Evolutionary conservation across 2,113 vertebrate genomes (phyloP), one percentile per base, ranked within the genome.

Genomic region (Dipodomys stephensi): DNA sequence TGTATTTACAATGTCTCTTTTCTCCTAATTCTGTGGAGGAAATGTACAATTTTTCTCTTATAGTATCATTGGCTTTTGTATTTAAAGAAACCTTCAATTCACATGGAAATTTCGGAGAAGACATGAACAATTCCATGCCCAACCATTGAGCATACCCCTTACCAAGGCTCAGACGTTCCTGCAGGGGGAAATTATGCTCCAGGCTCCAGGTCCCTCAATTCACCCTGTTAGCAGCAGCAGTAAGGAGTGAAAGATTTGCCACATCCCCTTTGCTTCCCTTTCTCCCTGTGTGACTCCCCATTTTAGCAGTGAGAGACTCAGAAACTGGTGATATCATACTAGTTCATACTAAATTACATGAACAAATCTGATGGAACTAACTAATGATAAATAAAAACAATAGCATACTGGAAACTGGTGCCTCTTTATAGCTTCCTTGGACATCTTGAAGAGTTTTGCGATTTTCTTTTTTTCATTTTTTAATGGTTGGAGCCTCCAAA

Each of bases 221-320:
- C 35, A 90, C 35, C 32, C 86, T 76, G 71, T 83, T 83, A 73
- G 81, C 62, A 35, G 65, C 65, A 83, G 77, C 49, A 91, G 11
- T 28, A 30, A 90, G 67, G 62, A 87, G 32, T 81, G 46, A 5
- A 95, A 80, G 88, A 73, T 95, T 67, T 77, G 44, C n/a, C 30
- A 65, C 91, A 1, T 46, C 69, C 65, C 68, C 64, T 91, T 30
- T 90, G 72, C 62, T 83, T 20, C 13, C 32, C 9, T 53, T 57
- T 90, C 74, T 91, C 46, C 46, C 76, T 71, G 39, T 82, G 80
- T 53, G 82, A 93, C 62, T 88, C 79, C 74, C 68, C 39, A 76
- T 69, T 35, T 93, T 35, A 90, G 87, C 77, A 82, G 77, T 67
- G 32, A 87, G 68, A 94, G 94, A n/a, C 77, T 49, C 62, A 69